Evolutionary conservation across 2,113 vertebrate genomes (phyloP), one percentile per base, ranked within the genome.

Genomic region (Lipotes vexillifer): DNA sequence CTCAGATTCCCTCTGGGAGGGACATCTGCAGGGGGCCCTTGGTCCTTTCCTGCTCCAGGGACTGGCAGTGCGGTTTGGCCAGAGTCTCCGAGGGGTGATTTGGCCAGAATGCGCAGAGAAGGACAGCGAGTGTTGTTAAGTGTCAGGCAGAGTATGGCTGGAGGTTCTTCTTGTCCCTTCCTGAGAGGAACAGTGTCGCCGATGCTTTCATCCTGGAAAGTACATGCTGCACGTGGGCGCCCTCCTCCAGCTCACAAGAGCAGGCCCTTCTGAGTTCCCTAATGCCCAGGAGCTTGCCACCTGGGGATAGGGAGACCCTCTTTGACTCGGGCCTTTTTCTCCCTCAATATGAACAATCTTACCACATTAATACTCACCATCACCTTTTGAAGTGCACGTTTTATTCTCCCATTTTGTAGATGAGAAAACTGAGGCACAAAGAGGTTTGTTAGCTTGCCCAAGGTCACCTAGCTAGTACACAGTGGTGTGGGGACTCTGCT

Each of bases 371-470:
- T 72, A 41, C 38, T 75, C 93, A 29, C 49, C 20, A 0, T 46
- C 46, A 8, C 49, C 18, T 25, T 49, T 7, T 12, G 29, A 75
- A 21, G 41, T 31, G 44, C 23, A 33, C 15, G 82, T 74, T 97
- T 90, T 80, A 87, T 90, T 63, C 87, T 59, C 36, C 93, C n/a
- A 49, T 77, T 88, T 96, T 95, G 41, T 84, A 72, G 90, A 84
- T 88, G 74, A 93, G 80, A 86, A 89, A 69, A 92, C 8, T 27
- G 55, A 96, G 83, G 83, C 72, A 44, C 82, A 49, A 13, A 57
- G 59, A 71, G 49, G n/a, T 33, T 63, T 4, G 0, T 86, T 68
- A 4, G 10, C 38, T 88, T 65, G 66, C n/a, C 49, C 27, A 49
- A n/a, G 66, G 77, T 38, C 63, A 20, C 17, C 3, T 5, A 20